Evolutionary conservation across 2,113 vertebrate species (phyloP).

Genomic region (Opisthocomus hoazin): DNA sequence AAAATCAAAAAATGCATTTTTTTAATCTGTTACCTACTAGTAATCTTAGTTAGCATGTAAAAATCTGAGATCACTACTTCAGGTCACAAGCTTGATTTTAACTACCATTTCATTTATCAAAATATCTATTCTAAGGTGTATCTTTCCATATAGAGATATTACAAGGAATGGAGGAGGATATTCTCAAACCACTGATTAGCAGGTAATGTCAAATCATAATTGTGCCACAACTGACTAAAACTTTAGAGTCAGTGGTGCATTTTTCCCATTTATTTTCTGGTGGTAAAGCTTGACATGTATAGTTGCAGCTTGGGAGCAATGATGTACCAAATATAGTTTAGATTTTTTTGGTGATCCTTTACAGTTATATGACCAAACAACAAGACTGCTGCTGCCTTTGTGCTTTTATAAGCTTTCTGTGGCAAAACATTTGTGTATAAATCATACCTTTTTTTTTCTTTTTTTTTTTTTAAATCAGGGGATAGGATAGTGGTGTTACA

Average conservation of each 20-base stretch:
- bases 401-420: background rate
- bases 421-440: background rate
- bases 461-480: background rate
- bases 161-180: background rate
- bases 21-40: background rate
- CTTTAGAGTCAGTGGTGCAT: background rate
- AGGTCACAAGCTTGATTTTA: background rate
- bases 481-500: background rate
- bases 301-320: constrained; percentile 1
- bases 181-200: constrained; percentile 6
- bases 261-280: background rate
- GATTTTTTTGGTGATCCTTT: background rate
- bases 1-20: background rate
- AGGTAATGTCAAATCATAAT: background rate
- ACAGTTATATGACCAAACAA: background rate
- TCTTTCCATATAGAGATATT: background rate
- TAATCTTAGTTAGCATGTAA: background rate
- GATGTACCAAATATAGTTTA: background rate
- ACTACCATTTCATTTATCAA: background rate
- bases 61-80: background rate
- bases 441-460: background rate
- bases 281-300: background rate
- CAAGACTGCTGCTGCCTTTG: background rate
- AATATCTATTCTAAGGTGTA: background rate
- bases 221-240: background rate